These are phyloP conservation scores for Diploptera punctata DNA, from an alignment of 2,888 invertebrate genomes.

Conservation along the genomic window DNA sequence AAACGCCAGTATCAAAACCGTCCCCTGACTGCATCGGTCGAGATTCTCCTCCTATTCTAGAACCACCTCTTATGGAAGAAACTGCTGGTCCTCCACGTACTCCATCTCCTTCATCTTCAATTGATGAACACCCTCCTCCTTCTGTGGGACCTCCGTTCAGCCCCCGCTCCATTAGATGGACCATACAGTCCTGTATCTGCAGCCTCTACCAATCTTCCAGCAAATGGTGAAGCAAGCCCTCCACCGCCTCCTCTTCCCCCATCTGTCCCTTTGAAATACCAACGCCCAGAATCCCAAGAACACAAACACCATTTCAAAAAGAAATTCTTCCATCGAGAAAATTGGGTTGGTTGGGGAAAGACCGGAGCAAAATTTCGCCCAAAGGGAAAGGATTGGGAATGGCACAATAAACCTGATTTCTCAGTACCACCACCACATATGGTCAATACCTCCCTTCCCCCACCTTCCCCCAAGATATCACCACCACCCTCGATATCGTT, in stretches of 20 bases:
- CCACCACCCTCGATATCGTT: conserved; percentile 22
- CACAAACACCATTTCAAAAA: conserved; percentile 72
- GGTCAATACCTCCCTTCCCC: conserved; percentile 40
- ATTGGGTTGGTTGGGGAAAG: conserved; percentile 37
- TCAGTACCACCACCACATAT: conserved; percentile 40
- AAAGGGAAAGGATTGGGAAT: conserved; percentile 77
- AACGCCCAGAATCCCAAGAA: conserved; percentile 59
- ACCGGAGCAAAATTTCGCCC: conserved; percentile 69
- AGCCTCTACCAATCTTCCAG: conserved; percentile 46
- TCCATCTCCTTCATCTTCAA: conserved; percentile 59
- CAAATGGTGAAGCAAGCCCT: conserved; percentile 47
- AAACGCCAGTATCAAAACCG: conserved; percentile 40
- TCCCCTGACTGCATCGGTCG: conserved; percentile 48
- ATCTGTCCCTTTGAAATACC: conserved; percentile 63
- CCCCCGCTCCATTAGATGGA: conserved; percentile 48
- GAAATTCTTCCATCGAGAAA: conserved; percentile 77
- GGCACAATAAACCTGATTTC: conserved; percentile 54
- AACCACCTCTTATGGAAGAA: conserved; percentile 53
- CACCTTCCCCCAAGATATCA: conserved; percentile 37
- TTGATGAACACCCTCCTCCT: conserved; percentile 46
- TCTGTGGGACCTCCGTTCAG: conserved; percentile 46
- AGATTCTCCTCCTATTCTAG: conserved; percentile 60
- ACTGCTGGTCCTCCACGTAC: conserved; percentile 61
- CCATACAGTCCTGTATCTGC: conserved; percentile 51
- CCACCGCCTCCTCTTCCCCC: conserved; percentile 55